These are phyloP conservation scores for Hydropotes inermis DNA, from an alignment of 2,113 vertebrate genomes.

Conservation along the genomic window DNA sequence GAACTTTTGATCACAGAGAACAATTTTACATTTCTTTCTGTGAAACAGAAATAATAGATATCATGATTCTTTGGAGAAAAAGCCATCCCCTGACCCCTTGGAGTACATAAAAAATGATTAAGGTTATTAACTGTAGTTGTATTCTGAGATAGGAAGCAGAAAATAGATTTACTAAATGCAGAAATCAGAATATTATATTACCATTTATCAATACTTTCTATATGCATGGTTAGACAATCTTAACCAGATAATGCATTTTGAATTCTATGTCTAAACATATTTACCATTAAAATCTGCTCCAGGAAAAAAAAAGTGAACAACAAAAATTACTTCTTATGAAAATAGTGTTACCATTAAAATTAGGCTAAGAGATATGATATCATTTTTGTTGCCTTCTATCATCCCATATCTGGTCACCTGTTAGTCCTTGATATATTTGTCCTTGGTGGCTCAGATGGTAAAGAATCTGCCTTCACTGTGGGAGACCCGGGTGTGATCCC, in stretches of 20 bases:
- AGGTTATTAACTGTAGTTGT: neutral
- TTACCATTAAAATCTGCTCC: neutral
- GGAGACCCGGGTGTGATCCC: neutral
- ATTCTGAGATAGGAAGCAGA: neutral
- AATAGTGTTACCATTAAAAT: neutral
- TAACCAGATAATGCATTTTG: neutral
- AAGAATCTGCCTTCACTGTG: neutral
- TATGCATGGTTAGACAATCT: neutral
- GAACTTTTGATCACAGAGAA: neutral
- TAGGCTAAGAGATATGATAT: neutral
- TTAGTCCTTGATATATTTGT: neutral
- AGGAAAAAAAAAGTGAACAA: neutral
- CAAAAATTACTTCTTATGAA: neutral
- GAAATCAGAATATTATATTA: neutral
- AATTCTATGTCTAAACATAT: neutral
- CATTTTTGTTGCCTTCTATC: neutral
- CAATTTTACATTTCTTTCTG: neutral
- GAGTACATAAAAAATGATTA: neutral
- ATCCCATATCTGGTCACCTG: neutral
- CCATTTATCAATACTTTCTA: neutral
- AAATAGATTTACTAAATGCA: neutral
- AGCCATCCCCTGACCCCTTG: neutral
- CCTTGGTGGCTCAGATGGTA: neutral
- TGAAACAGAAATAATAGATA: neutral
- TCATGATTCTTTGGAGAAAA: neutral